These are phyloP conservation scores for Prorops nasuta DNA, from an alignment of 1,140 invertebrate genomes.

Conservation along the genomic window DNA sequence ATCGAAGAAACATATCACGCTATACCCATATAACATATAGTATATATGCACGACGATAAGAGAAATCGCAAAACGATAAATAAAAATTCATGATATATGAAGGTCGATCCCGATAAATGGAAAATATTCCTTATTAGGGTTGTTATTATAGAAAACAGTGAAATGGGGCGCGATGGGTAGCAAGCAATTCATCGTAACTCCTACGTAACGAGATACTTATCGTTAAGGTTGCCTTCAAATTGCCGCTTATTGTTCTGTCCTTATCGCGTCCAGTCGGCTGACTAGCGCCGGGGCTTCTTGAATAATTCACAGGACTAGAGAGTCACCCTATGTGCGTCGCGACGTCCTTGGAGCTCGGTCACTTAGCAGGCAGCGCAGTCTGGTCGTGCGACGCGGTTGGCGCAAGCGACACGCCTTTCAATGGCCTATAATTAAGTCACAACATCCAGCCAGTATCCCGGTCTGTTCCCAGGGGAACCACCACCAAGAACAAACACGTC, in stretches of 20 bases:
- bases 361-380: constrained; percentile 21
- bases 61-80: too few relatives aligned
- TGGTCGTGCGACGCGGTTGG: constrained; percentile 32
- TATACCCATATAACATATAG: too few relatives aligned
- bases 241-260: constrained; percentile 28
- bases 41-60: too few relatives aligned
- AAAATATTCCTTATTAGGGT: too few relatives aligned
- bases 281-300: constrained; percentile 17
- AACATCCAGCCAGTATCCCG: constrained; percentile 35
- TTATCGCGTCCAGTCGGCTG: constrained; percentile 20
- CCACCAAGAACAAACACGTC: constrained; percentile 47
- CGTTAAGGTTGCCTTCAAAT: constrained; percentile 36
- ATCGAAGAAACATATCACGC: too few relatives aligned
- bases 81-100: too few relatives aligned
- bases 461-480: constrained; percentile 32
- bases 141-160: too few relatives aligned
- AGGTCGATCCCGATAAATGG: too few relatives aligned
- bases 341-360: constrained; percentile 22
- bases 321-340: neutral
- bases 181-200: constrained; percentile 38
- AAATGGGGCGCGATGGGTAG: constrained; percentile 3
- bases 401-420: constrained; percentile 46
- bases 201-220: constrained; percentile 41
- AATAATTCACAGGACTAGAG: constrained; percentile 31
- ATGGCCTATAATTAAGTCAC: constrained; percentile 53